Conservation (phyloP, 2,797 vertebrate genomes). For the Coregonus sp. region DNA sequence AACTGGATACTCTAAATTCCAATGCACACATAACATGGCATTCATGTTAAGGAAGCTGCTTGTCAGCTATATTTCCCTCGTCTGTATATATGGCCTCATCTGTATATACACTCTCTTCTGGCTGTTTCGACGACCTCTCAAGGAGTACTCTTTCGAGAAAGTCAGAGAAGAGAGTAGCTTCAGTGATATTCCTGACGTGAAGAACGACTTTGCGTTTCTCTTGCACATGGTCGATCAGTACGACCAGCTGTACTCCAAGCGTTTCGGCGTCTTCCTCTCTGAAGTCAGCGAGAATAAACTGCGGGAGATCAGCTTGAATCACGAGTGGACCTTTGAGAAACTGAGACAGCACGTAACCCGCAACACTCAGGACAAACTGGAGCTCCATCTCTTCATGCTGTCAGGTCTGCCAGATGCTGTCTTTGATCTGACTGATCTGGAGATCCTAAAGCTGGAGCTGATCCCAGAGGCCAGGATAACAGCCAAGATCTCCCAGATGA, state of each 20-base stretch:
- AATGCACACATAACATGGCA: constrained; percentile 98
- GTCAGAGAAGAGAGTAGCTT: constrained; percentile 98
- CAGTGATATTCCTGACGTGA: constrained; percentile 98
- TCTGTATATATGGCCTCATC: constrained; percentile 92
- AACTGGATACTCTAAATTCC: constrained; percentile 90
- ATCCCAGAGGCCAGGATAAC: constrained; percentile 96
- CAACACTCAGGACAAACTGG: constrained; percentile 92
- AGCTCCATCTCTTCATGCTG: constrained; percentile 95
- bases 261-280: constrained; percentile 95
- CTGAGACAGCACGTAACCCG: constrained; percentile 90
- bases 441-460: constrained; percentile 93
- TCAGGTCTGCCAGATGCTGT: constrained; percentile 94
- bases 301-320: constrained; percentile 93
- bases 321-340: constrained; percentile 98
- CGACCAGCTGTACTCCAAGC: constrained; percentile 95
- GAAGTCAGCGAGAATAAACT: constrained; percentile 99
- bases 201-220: constrained; percentile 98
- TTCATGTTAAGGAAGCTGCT: constrained; percentile 97
- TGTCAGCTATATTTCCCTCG: constrained; percentile 93
- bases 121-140: constrained; percentile 93
- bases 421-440: constrained; percentile 94
- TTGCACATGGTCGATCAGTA: constrained; percentile 99
- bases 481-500: constrained; percentile 97
- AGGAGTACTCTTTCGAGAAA: constrained; percentile 98
- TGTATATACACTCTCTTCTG: constrained; percentile 97